phyloP scores from a whole-genome alignment of 2,797 vertebrate species.

The Characodon lateralis region DNA sequence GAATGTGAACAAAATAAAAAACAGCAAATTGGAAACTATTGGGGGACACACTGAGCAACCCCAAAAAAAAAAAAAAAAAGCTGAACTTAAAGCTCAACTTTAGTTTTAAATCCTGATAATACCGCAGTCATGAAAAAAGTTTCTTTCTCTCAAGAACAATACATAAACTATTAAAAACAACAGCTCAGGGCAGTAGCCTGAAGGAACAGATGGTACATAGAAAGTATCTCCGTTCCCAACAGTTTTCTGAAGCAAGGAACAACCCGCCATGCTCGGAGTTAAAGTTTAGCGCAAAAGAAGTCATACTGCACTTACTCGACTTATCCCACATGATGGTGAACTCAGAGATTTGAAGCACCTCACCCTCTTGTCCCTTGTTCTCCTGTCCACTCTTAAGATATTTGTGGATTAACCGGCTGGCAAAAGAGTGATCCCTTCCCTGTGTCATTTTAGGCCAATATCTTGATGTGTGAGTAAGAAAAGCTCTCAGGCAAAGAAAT shows the following conservation, averaged over 20 bases:
- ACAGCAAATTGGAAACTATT: conserved; percentile 10
- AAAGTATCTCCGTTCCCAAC: background rate
- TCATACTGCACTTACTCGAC: conserved; percentile 86
- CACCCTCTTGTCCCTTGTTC: conserved; percentile 82
- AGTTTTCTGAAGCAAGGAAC: conserved; percentile 4
- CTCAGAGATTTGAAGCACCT: conserved; percentile 85
- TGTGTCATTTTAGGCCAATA: conserved; percentile 84
- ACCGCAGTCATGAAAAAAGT: background rate
- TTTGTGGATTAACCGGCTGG: conserved; percentile 89
- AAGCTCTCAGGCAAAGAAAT: conserved; percentile 48
- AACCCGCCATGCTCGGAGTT: conserved; percentile 9
- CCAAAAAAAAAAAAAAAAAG: background rate
- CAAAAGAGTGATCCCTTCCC: conserved; percentile 86
- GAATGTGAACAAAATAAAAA: conserved; percentile 1
- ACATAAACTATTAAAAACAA: background rate
- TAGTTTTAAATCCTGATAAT: background rate
- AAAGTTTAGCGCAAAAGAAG: conserved; percentile 30
- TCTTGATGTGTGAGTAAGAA: conserved; percentile 14
- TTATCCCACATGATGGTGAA: conserved; percentile 88
- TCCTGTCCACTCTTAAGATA: conserved; percentile 86
- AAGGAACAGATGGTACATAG: background rate
- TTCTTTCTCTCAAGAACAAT: background rate
- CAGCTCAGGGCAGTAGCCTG: background rate
- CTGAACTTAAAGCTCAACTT: background rate
- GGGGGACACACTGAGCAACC: conserved; percentile 4